Base-by-base conservation (phyloP, 2,113 vertebrate genomes). In the Tragelaphus imberbis region DNA sequence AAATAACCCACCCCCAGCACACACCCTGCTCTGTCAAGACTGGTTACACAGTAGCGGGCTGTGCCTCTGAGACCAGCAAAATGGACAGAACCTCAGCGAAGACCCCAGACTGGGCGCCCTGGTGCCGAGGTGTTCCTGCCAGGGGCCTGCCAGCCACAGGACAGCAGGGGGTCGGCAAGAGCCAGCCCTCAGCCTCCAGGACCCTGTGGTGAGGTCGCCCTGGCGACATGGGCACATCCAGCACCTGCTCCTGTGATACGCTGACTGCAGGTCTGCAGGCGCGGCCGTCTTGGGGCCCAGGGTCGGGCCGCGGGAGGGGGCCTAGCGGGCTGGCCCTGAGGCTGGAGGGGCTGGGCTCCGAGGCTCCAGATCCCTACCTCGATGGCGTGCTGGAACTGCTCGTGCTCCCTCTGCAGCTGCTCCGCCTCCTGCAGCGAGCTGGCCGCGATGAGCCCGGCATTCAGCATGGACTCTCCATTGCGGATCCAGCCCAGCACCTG, bases 401-500 rank as follows among this genome's bases (percentile, higher is more conserved):
- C 99, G 0, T 99, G 99, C 49, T 99, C 99, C 93, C 99, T 99
- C 98, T 99, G 99, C 68, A 99, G 99, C 95, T 99, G 99, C 55
- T 99, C 99, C 0, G 99, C 99, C 96, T 99, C 99, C 98, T 99
- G 99, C 79, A 99, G 98, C 3, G 99, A 99, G 98, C 99, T 99
- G 90, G 99, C 99, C 3, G 99, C 99, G 98, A 99, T 99, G 9
- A 99, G 98, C 8, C 99, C 99, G 0, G 99, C 99, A 4, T 99
- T 99, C 86, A 99, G 97, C 99, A 99, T 99, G 0, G 99, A 99
- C 98, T 99, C 99, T 6, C 99, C 99, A 0, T 99, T 99, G 91
- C 99, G 99, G 97, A 99, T 99, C 99, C 99, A 99, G 81, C 99
- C 99, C 94, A 99, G 98, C 88, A 99, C 99, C 99, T 99, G 97